These are phyloP conservation scores for Cerastis rubricosa DNA, from an alignment of 2,888 invertebrate genomes.

Conservation along the genomic window DNA sequence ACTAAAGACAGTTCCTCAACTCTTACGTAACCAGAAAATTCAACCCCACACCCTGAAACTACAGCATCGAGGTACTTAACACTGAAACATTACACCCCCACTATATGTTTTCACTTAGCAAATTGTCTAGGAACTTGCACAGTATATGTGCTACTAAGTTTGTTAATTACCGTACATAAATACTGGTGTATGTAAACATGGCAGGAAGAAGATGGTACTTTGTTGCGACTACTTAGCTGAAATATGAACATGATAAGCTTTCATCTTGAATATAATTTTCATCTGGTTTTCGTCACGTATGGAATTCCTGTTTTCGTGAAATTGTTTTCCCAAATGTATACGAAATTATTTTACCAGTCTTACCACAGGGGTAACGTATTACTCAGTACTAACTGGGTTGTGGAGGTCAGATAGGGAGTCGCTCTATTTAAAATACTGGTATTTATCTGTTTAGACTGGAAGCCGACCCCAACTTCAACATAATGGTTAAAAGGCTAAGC, in stretches of 20 bases:
- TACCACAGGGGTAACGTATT: too few relatives aligned
- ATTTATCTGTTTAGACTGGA: too few relatives aligned
- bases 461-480: too few relatives aligned
- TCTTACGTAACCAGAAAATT: conserved; percentile 17
- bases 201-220: conserved; percentile 49
- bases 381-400: too few relatives aligned
- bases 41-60: conserved; percentile 23
- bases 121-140: conserved; percentile 55
- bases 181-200: conserved; percentile 61
- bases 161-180: conserved; percentile 65
- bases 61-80: conserved; percentile 33
- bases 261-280: conserved; percentile 43
- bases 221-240: conserved; percentile 49
- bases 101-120: conserved; percentile 62
- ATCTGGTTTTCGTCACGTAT: conserved; percentile 23
- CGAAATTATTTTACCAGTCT: background rate
- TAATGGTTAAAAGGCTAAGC: too few relatives aligned
- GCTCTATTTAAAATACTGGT: too few relatives aligned
- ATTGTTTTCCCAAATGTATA: background rate
- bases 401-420: too few relatives aligned
- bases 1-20: background rate
- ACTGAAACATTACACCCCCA: conserved; percentile 52
- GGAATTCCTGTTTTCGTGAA: conserved; percentile 9
- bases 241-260: conserved; percentile 55
- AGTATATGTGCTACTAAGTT: conserved; percentile 58